Percentiles rank a stretch among this genome's conserved stretches.
Conservation (phyloP, 2,888 invertebrate species). For the Stenodema calcarata region DNA sequence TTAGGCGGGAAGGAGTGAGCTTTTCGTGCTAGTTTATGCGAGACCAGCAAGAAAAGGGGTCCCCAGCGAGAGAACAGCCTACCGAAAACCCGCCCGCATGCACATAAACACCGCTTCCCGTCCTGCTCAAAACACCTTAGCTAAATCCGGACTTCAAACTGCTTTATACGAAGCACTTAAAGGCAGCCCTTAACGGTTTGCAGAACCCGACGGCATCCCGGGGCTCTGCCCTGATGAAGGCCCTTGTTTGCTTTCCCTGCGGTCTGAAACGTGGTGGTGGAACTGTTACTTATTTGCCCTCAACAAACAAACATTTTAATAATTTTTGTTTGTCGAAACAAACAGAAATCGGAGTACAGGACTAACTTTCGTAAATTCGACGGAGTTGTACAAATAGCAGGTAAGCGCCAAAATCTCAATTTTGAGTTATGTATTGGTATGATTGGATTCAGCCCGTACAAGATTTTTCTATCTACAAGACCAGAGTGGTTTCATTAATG, state of each 20-base stretch:
- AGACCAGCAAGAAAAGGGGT: conserved; percentile 23
- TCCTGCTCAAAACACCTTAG: conserved; percentile 25
- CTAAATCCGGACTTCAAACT: conserved; percentile 33
- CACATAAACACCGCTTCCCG: conserved; percentile 20
- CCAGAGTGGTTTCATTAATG: no score
- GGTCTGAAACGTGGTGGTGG: no score
- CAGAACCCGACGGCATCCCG: neutral
- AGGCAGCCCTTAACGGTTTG: neutral
- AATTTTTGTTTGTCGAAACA: no score
- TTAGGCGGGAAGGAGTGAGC: neutral
- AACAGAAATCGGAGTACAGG: no score
- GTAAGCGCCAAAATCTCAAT: no score
- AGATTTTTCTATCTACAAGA: no score
- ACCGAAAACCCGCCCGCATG: neutral
- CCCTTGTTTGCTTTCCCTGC: neutral
- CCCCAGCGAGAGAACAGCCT: neutral
- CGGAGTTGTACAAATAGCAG: no score
- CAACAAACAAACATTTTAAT: no score
- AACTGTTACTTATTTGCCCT: no score
- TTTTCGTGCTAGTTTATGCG: conserved; percentile 16
- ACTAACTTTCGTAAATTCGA: no score
- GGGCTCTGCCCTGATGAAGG: neutral
- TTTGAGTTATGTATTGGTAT: no score
- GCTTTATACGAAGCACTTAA: conserved; percentile 30
- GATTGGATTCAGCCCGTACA: no score